Evolutionary conservation across 2,888 invertebrate species (phyloP).

Genomic region (Vandiemenella viatica): DNA sequence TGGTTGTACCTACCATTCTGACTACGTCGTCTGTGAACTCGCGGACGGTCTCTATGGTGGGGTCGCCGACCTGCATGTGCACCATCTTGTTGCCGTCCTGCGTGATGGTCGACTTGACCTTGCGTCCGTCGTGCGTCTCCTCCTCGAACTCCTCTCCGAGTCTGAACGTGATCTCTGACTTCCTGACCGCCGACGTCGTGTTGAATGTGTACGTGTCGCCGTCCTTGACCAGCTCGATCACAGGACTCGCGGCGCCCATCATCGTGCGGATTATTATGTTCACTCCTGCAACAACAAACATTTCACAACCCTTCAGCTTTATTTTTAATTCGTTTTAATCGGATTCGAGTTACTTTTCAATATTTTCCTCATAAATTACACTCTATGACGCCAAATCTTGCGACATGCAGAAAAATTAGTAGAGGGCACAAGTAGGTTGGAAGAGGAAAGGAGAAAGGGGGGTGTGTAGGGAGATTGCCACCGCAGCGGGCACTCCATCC

Average conservation of each 20-base stretch:
- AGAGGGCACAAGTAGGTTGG: no score
- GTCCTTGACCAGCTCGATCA: conserved; percentile 56
- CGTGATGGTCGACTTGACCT: conserved; percentile 56
- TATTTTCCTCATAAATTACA: no score
- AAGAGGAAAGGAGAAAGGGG: no score
- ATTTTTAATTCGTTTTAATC: no score
- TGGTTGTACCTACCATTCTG: conserved; percentile 51
- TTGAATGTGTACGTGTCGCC: conserved; percentile 63
- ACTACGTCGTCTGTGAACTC: conserved; percentile 60
- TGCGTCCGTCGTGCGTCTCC: conserved; percentile 78
- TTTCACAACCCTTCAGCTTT: no score
- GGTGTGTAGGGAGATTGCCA: no score
- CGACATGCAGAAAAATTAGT: no score
- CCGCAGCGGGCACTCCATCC: no score
- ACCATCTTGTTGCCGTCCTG: conserved; percentile 66
- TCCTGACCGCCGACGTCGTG: conserved; percentile 81
- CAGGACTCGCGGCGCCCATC: conserved; percentile 70
- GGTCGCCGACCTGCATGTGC: conserved; percentile 60
- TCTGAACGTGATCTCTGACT: conserved; percentile 65
- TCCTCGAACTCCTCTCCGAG: conserved; percentile 79
- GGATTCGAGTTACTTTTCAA: no score
- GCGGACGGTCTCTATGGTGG: conserved; percentile 51
- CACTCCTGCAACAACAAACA: conserved; percentile 64
- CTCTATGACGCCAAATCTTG: no score
- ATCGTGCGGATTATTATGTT: conserved; percentile 76